Conservation (phyloP, 2,113 vertebrate species). For the Oreochromis tanganicae region DNA sequence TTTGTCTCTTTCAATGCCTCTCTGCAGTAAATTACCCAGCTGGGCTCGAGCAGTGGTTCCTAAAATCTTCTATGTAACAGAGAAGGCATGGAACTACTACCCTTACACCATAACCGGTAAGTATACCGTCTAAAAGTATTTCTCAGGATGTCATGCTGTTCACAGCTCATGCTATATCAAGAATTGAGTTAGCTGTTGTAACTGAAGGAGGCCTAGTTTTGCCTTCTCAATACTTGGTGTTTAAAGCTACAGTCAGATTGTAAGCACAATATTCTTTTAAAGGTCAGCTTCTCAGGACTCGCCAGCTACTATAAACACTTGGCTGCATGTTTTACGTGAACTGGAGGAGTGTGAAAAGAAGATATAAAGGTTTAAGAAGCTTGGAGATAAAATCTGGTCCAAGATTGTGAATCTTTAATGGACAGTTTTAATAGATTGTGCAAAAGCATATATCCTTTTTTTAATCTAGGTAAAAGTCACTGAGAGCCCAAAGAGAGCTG, state of each 20-base stretch:
- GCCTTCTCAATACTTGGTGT: not conserved
- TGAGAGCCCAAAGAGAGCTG: not conserved
- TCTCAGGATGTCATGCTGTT: not conserved
- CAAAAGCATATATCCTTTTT: not conserved
- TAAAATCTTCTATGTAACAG: conserved; percentile 97
- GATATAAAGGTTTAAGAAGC: not conserved
- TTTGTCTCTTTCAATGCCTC: conserved; percentile 7
- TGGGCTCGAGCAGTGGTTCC: conserved; percentile 98
- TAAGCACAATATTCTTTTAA: not conserved
- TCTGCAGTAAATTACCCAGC: conserved; percentile 89
- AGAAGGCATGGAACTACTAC: conserved; percentile 99
- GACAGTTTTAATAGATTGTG: not conserved
- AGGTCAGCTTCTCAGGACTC: not conserved
- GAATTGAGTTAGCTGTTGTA: not conserved
- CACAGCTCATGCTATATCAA: not conserved
- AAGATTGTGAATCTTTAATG: not conserved
- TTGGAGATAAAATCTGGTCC: not conserved
- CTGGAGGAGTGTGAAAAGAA: not conserved
- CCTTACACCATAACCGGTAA: conserved; percentile 97
- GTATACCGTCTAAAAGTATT: not conserved
- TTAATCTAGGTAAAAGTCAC: not conserved
- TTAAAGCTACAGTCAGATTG: not conserved
- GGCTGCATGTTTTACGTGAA: not conserved
- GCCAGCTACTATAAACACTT: not conserved
- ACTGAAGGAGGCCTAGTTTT: not conserved